Conservation (phyloP, 2,797 vertebrate species). For the Silurus lanzhouensis region DNA sequence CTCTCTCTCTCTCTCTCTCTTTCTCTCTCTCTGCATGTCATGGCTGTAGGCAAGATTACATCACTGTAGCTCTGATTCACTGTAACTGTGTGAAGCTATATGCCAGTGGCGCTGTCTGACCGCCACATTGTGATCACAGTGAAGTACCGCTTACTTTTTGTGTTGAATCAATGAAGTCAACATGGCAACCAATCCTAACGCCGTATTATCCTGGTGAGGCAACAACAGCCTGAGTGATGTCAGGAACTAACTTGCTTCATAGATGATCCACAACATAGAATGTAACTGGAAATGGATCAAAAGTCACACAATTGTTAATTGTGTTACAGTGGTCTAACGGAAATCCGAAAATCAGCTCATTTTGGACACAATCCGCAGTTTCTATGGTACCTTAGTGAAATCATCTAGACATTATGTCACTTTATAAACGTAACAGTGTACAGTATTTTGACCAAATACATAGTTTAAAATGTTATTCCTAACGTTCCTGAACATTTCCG, state of each 20-base stretch:
- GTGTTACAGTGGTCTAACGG: not conserved
- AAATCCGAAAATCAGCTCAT: too few species aligned
- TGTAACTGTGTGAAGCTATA: constrained; percentile 27
- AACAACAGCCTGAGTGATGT: not conserved
- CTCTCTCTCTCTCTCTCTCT: not conserved
- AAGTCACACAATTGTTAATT: too few species aligned
- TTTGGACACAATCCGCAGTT: too few species aligned
- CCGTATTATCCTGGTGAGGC: not conserved
- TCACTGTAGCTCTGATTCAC: constrained; percentile 43
- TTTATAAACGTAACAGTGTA: too few species aligned
- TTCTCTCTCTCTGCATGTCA: not conserved
- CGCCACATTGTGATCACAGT: not conserved
- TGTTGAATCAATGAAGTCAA: not conserved
- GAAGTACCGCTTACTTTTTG: constrained; percentile 4
- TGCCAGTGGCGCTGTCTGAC: constrained; percentile 35
- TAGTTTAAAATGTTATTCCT: too few species aligned
- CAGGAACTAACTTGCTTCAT: not conserved
- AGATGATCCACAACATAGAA: not conserved
- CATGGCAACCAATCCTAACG: not conserved
- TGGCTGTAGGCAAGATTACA: constrained; percentile 40
- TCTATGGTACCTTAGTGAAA: too few species aligned
- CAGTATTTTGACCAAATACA: too few species aligned
- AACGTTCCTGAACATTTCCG: too few species aligned
- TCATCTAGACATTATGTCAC: too few species aligned
- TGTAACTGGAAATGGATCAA: not conserved